phyloP scores from a whole-genome alignment of 2,888 invertebrate species.

The Erebia epiphron region DNA sequence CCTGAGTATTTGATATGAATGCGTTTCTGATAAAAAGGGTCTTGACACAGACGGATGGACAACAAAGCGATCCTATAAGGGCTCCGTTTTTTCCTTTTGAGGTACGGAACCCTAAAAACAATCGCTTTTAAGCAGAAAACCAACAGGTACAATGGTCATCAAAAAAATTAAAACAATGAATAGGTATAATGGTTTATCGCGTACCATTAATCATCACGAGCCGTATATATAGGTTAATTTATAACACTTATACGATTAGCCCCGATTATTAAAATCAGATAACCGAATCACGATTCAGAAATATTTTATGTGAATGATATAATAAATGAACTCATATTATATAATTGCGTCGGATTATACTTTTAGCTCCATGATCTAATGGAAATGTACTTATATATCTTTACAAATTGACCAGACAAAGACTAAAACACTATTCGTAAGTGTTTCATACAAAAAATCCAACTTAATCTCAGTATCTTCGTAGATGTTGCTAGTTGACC shows the following conservation, averaged over 20 bases:
- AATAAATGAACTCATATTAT: constrained; percentile 9
- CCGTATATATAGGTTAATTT: constrained; percentile 16
- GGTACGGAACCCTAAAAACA: too few relatives aligned
- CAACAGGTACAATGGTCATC: not conserved
- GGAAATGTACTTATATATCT: not conserved
- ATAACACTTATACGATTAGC: constrained; percentile 23
- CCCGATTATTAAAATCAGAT: constrained; percentile 17
- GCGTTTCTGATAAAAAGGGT: too few relatives aligned
- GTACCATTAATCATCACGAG: constrained; percentile 19
- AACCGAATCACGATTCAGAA: constrained; percentile 23
- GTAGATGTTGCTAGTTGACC: too few relatives aligned
- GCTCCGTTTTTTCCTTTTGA: too few relatives aligned
- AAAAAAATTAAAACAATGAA: not conserved
- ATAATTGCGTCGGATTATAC: not conserved
- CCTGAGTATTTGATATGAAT: too few relatives aligned
- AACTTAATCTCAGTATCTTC: too few relatives aligned
- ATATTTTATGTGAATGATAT: constrained; percentile 8
- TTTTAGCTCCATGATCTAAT: constrained; percentile 4
- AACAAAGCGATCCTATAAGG: too few relatives aligned
- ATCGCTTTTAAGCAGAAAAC: not conserved
- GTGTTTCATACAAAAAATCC: not conserved
- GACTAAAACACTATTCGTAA: too few relatives aligned
- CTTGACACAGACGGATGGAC: too few relatives aligned
- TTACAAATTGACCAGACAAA: not conserved
- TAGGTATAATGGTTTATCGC: constrained; percentile 12